Percentiles rank a stretch among this genome's conserved stretches.
These are phyloP conservation scores for Pituophis catenifer DNA, from an alignment of 2,113 vertebrate species.

Conservation along the genomic window DNA sequence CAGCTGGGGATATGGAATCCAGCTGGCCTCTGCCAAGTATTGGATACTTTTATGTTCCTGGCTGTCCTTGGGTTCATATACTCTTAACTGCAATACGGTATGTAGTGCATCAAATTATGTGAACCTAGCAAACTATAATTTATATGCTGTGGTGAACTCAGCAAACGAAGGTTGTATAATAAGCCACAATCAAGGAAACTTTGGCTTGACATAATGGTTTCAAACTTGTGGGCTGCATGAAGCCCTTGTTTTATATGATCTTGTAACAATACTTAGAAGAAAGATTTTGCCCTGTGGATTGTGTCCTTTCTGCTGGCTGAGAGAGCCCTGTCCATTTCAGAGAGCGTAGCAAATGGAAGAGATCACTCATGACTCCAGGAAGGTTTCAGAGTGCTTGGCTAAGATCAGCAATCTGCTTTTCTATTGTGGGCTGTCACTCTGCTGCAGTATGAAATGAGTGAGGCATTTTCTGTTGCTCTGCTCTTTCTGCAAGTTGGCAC, in stretches of 20 bases:
- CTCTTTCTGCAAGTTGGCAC: background rate
- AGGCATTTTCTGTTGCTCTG: background rate
- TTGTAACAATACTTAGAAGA: background rate
- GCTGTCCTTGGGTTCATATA: background rate
- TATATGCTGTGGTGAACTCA: background rate
- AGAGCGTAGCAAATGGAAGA: background rate
- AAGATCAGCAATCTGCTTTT: background rate
- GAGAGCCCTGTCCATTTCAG: background rate
- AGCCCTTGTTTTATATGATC: background rate
- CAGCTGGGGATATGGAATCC: background rate
- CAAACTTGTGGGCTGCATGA: background rate
- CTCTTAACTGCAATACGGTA: background rate
- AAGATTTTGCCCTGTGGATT: background rate
- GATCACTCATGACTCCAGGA: background rate
- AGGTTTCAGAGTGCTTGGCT: background rate
- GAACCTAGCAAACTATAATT: background rate
- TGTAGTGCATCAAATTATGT: background rate
- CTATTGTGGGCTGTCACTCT: background rate
- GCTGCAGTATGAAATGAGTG: background rate
- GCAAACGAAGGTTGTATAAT: background rate
- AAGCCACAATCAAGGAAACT: background rate
- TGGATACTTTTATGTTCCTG: background rate
- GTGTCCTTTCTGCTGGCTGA: background rate
- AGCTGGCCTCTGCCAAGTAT: fast-evolving
- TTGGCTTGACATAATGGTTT: background rate